These are phyloP conservation scores for Lasiurus borealis DNA, from an alignment of 2,113 vertebrate species.

Conservation along the genomic window DNA sequence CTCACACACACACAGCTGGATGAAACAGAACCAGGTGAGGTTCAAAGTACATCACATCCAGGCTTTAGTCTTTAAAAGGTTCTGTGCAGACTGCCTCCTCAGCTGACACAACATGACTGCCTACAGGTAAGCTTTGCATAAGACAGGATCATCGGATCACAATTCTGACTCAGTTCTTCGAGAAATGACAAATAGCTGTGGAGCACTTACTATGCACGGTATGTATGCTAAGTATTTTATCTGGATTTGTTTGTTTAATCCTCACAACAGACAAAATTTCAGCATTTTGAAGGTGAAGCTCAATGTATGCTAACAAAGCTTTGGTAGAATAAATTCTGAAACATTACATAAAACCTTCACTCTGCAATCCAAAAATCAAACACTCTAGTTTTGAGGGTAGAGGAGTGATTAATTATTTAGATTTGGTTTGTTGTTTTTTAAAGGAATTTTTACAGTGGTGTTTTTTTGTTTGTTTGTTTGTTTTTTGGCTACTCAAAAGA, in stretches of 20 bases:
- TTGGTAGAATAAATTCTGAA: background rate
- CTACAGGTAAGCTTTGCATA: background rate
- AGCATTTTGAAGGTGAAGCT: background rate
- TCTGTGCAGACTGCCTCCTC: background rate
- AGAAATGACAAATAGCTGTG: background rate
- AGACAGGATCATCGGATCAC: constrained; percentile 11
- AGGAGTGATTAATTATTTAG: background rate
- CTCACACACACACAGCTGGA: background rate
- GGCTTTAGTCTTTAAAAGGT: background rate
- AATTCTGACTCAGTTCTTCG: constrained; percentile 18
- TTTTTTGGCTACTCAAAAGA: constrained; percentile 14
- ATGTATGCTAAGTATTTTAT: background rate
- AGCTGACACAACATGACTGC: background rate
- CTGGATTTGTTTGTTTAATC: background rate
- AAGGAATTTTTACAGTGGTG: background rate
- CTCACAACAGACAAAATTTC: background rate
- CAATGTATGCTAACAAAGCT: background rate
- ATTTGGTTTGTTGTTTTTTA: background rate
- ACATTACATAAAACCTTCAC: background rate
- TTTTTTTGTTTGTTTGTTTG: too few species aligned
- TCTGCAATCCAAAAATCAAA: background rate
- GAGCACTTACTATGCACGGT: background rate
- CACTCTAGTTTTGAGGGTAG: background rate
- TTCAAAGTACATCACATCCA: background rate
- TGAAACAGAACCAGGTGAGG: background rate